phyloP scores from a whole-genome alignment of 2,113 vertebrate genomes.

The Piprites chloris region DNA sequence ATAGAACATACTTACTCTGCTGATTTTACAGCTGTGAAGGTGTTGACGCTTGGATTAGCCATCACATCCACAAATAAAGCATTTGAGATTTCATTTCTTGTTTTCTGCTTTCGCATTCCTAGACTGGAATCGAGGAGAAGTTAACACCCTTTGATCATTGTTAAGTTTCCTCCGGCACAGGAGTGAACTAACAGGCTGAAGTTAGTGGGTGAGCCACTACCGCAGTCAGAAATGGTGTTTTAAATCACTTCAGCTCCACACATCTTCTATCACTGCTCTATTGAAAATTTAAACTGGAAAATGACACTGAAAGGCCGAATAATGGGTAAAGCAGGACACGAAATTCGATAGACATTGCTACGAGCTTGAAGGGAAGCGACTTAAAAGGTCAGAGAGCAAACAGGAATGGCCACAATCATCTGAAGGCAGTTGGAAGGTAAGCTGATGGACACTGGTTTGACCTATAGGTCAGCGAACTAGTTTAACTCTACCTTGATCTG shows the following conservation, averaged over 20 bases:
- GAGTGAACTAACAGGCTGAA: no score
- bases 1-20: background rate
- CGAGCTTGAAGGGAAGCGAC: conserved; percentile 8
- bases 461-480: conserved; percentile 70
- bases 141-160: background rate
- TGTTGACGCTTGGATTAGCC: background rate
- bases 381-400: conserved; percentile 63
- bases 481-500: conserved; percentile 75
- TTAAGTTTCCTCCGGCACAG: background rate
- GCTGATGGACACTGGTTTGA: conserved; percentile 69
- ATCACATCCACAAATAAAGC: background rate
- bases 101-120: background rate
- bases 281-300: conserved; percentile 40
- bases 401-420: conserved; percentile 24
- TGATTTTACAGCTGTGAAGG: background rate
- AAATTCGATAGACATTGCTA: conserved; percentile 36
- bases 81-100: background rate
- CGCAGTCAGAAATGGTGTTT: background rate
- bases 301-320: conserved; percentile 24
- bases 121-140: background rate
- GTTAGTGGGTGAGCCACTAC: background rate
- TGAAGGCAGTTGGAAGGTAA: conserved; percentile 29
- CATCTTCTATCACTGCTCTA: background rate
- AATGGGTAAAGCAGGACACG: background rate
- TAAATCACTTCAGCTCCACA: background rate